Evolutionary conservation across 1,140 invertebrate genomes (phyloP), one percentile per base, ranked within the genome.

Genomic region (Diuraphis noxia): DNA sequence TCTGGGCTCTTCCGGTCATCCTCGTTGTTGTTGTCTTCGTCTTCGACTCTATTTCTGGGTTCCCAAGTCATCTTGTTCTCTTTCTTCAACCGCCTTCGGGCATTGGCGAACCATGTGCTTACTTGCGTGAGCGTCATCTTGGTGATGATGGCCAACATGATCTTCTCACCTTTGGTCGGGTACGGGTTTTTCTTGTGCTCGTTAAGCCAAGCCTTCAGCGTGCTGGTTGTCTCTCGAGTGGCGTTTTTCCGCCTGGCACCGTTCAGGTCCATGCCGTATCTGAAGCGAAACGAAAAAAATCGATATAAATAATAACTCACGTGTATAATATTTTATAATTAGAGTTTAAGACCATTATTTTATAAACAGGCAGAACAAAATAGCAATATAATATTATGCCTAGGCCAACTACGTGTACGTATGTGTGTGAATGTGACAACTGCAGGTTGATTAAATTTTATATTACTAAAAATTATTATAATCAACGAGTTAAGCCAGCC

Each of bases 11-110:
- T 97, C 92, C 96, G 95, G 17, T 94, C 94, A 92, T 97, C 96
- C 92, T 97, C 96, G 93, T 96, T 96, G 93, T 97, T 97, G 93
- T 97, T 97, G 93, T 97, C 97, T 93, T 99, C 96, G 94, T 99
- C 96, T 94, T 97, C 96, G 17, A 97, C 97, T 93, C 97, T 97
- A 95, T 96, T 99, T 93, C 96, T 96, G 93, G 95, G 99, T 94
- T 99, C 98, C 99, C 95, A 99, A 52, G 98, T 99, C 98, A 99
- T 99, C 94, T 99, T 99, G 94, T 99, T 99, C 94, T 99, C 99
- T 94, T 99, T 99, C 95, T 99, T 99, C 92, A 99, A 95, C 92
- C 98, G 95, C 94, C 98, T 95, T 92, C 98, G 95, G 23, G 99
- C 99, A 94, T 99, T 99, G 38, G 98, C 99, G 93, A 99, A 99